A percentile compares a stretch with the other conserved stretches of the same genome.
phyloP scores from a whole-genome alignment of 1,140 invertebrate species.

The Drosophila willistoni region DNA sequence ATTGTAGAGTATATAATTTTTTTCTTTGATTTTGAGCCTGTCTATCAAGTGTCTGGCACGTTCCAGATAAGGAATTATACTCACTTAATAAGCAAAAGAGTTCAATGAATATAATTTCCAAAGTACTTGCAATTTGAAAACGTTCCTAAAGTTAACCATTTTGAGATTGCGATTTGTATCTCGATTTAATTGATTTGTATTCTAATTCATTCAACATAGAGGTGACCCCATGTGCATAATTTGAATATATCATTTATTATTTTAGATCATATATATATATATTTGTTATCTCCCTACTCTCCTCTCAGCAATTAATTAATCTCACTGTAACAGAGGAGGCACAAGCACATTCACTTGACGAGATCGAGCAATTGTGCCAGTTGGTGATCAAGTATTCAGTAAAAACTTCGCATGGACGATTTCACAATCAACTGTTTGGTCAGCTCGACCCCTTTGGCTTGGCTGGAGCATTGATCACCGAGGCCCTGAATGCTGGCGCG shows the following conservation, averaged over 20 bases:
- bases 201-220: not conserved
- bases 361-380: conserved; percentile 85
- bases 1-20: too few species aligned
- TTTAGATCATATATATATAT: conserved; percentile 4
- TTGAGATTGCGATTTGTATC: too few species aligned
- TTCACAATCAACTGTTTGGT: conserved; percentile 91
- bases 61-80: conserved; percentile 1
- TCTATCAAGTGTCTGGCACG: conserved; percentile 13
- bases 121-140: not conserved
- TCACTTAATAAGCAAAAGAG: not conserved
- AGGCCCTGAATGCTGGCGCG: conserved; percentile 91
- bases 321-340: conserved; percentile 84
- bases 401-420: conserved; percentile 88
- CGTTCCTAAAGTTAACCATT: too few species aligned
- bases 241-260: conserved; percentile 6
- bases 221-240: conserved; percentile 38
- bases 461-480: conserved; percentile 89
- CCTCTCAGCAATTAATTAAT: conserved; percentile 83
- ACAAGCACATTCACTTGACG: conserved; percentile 72
- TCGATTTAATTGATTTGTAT: too few species aligned
- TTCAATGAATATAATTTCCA: conserved; percentile 13
- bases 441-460: conserved; percentile 89
- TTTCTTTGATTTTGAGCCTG: not conserved
- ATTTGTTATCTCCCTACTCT: conserved; percentile 16
- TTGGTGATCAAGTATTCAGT: conserved; percentile 88